These are phyloP conservation scores for Castor canadensis DNA, from an alignment of 2,113 vertebrate species.

Conservation along the genomic window DNA sequence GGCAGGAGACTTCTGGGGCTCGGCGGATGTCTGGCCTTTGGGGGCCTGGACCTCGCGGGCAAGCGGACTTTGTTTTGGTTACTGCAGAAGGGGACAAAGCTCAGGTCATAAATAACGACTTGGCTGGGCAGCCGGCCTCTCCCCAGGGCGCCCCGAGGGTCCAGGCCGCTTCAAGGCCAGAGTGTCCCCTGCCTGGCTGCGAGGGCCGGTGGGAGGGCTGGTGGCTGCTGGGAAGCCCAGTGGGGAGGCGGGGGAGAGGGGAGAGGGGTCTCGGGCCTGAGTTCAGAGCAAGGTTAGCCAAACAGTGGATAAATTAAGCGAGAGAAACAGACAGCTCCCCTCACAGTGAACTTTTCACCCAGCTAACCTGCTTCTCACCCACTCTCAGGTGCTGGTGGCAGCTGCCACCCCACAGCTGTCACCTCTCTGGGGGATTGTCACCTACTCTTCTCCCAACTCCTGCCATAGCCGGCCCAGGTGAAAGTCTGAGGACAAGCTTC, in stretches of 20 bases:
- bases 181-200: neutral
- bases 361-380: slow-evolving; percentile 87
- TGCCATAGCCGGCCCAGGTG: neutral
- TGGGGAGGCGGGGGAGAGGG: slow-evolving; percentile 83
- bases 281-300: slow-evolving; percentile 99
- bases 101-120: slow-evolving; percentile 60
- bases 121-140: neutral
- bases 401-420: slow-evolving; percentile 63
- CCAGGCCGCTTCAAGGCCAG: slow-evolving; percentile 74
- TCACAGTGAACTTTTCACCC: slow-evolving; percentile 91
- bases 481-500: neutral
- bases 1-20: neutral
- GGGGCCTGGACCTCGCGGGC: slow-evolving; percentile 40
- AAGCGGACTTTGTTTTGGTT: slow-evolving; percentile 69
- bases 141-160: slow-evolving; percentile 53
- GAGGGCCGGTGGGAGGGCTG: neutral
- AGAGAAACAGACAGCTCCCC: slow-evolving; percentile 90
- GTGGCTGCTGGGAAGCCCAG: slow-evolving; percentile 65
- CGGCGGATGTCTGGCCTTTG: slow-evolving; percentile 5
- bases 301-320: slow-evolving; percentile 95
- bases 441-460: slow-evolving; percentile 35
- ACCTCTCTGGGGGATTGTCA: slow-evolving; percentile 24
- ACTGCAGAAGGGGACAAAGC: slow-evolving; percentile 50
- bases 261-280: slow-evolving; percentile 89
- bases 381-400: slow-evolving; percentile 64